Percentiles rank a stretch among this genome's conserved stretches.
Evolutionary conservation across 2,888 invertebrate species (phyloP).

Genomic region (Xestia sexstrigata): DNA sequence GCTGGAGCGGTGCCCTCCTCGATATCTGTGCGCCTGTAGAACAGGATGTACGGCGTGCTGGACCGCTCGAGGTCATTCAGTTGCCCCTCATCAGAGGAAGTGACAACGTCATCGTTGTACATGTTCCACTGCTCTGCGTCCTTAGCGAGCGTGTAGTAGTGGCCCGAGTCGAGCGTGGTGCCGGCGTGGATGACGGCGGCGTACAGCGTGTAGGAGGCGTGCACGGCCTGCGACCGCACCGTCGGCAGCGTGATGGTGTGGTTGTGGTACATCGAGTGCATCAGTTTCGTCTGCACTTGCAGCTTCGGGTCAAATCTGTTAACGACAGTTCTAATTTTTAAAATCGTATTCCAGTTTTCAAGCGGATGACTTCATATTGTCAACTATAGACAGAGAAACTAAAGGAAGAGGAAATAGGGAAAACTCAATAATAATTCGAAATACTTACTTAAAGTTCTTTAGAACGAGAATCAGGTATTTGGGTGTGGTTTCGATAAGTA

Average conservation of each 20-base stretch:
- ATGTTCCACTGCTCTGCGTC: constrained; percentile 94
- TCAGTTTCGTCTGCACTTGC: constrained; percentile 94
- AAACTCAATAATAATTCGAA: constrained; percentile 5
- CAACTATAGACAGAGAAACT: constrained; percentile 35
- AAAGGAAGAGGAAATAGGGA: constrained; percentile 26
- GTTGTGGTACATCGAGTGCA: constrained; percentile 92
- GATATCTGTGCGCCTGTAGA: constrained; percentile 91
- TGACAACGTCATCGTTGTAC: constrained; percentile 95
- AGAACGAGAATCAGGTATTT: constrained; percentile 95
- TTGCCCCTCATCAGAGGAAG: constrained; percentile 90
- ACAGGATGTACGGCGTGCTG: constrained; percentile 96
- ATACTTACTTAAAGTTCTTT: constrained; percentile 93
- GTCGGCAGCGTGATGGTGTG: constrained; percentile 89
- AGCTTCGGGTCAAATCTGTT: constrained; percentile 83
- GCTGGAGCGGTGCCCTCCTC: constrained; percentile 79
- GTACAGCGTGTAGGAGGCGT: constrained; percentile 92
- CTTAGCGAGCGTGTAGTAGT: constrained; percentile 96
- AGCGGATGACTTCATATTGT: background rate
- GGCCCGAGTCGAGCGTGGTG: constrained; percentile 95
- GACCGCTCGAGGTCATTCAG: constrained; percentile 92
- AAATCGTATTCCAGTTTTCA: constrained; percentile 29
- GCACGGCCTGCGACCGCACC: constrained; percentile 78
- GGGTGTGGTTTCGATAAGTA: constrained; percentile 93
- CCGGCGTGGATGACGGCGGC: constrained; percentile 97
- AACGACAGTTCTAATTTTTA: constrained; percentile 38